phyloP scores from a whole-genome alignment of 2,113 vertebrate species.

The Propithecus coquereli region DNA sequence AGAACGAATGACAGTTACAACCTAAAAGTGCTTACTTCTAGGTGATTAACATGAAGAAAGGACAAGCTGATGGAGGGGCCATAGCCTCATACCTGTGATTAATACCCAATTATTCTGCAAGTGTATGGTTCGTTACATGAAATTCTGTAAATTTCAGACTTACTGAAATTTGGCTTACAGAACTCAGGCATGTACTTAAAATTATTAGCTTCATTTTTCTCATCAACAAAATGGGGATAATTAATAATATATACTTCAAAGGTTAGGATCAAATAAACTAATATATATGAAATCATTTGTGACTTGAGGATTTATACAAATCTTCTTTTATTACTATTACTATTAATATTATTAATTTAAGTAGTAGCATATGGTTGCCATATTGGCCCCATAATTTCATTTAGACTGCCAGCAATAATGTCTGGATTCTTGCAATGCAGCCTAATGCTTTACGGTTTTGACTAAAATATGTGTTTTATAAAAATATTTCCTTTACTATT shows the following conservation, averaged over 20 bases:
- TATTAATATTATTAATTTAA: not conserved
- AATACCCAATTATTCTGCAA: constrained; percentile 44
- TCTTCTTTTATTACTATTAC: constrained; percentile 4
- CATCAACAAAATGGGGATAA: constrained; percentile 27
- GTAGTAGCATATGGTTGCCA: not conserved
- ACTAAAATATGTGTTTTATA: not conserved
- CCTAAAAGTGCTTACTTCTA: constrained; percentile 35
- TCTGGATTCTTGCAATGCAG: not conserved
- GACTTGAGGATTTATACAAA: not conserved
- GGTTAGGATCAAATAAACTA: constrained; percentile 46
- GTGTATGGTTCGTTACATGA: not conserved
- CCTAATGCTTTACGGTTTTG: not conserved
- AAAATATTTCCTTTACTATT: not conserved
- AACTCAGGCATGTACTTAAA: constrained; percentile 19
- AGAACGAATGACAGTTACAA: constrained; percentile 5
- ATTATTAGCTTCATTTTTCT: constrained; percentile 52
- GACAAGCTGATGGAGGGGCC: constrained; percentile 11
- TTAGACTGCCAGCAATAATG: not conserved
- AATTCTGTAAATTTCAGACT: not conserved
- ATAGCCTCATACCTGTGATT: constrained; percentile 47
- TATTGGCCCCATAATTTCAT: not conserved
- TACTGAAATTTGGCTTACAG: not conserved
- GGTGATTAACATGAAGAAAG: constrained; percentile 31
- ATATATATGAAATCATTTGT: constrained; percentile 2
- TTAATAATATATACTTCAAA: constrained; percentile 50